Conservation (phyloP, 2,888 invertebrate species). For the Apocheima hispidaria region DNA sequence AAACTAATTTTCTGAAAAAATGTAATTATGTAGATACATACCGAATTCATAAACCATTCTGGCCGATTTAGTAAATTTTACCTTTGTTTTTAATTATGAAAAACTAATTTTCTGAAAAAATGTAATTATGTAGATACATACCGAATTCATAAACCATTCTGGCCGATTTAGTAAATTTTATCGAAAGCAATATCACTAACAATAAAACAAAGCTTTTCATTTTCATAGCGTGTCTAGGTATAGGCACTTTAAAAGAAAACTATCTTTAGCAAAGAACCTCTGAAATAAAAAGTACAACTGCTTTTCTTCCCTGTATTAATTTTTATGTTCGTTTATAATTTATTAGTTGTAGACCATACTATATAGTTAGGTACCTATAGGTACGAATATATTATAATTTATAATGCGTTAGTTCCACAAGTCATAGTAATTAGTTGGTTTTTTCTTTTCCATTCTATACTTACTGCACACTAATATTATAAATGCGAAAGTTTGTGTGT, state of each 20-base stretch:
- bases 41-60: slow-evolving; percentile 20
- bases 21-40: slow-evolving; percentile 4
- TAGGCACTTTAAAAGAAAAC: no score
- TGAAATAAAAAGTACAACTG: background rate
- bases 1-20: background rate
- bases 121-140: slow-evolving; percentile 4
- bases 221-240: no score
- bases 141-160: slow-evolving; percentile 20
- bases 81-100: no score
- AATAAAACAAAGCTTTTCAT: slow-evolving; percentile 10
- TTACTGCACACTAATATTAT: no score
- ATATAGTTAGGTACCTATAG: no score
- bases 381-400: background rate
- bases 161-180: background rate
- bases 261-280: no score
- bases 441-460: no score
- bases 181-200: background rate
- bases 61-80: background rate
- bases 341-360: no score
- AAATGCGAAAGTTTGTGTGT: no score
- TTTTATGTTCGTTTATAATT: background rate
- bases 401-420: slow-evolving; percentile 3
- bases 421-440: background rate
- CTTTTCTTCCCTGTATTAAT: background rate
- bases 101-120: background rate